Evolutionary conservation across 2,113 vertebrate species (phyloP).

Genomic region (Nycticebus coucang): DNA sequence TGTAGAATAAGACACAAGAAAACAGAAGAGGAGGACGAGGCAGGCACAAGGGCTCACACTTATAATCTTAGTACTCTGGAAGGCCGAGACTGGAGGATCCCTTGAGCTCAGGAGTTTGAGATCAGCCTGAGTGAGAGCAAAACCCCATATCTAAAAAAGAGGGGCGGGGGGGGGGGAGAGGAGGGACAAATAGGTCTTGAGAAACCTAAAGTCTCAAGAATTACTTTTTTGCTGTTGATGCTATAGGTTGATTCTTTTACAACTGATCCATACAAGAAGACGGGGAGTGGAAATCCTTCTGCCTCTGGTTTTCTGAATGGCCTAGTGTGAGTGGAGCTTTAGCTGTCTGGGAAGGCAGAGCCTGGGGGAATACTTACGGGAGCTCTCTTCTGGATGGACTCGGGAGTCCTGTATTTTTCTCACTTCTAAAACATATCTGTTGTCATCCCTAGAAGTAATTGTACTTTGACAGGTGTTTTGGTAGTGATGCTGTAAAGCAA

Average conservation of each 20-base stretch:
- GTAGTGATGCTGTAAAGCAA: background rate
- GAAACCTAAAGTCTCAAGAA: background rate
- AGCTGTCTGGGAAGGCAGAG: background rate
- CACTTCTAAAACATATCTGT: background rate
- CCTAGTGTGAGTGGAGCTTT: background rate
- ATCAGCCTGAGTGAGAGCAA: too few relatives aligned
- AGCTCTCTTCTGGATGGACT: background rate
- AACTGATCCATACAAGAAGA: background rate
- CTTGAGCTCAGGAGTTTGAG: too few relatives aligned
- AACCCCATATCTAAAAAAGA: background rate
- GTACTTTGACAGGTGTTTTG: background rate
- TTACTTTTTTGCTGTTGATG: slow-evolving; percentile 22
- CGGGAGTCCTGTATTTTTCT: background rate
- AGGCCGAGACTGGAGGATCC: too few relatives aligned
- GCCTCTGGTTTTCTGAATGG: background rate
- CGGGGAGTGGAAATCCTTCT: background rate
- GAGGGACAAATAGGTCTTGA: background rate
- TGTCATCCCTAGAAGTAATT: background rate
- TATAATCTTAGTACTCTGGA: too few relatives aligned
- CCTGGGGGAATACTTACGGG: background rate
- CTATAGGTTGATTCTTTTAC: background rate
- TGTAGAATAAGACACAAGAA: background rate
- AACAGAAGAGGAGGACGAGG: background rate
- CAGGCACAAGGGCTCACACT: background rate
- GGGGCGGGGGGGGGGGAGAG: background rate